A percentile compares a stretch with the other conserved stretches of the same genome.
phyloP scores from a whole-genome alignment of 1,140 invertebrate genomes.

The Drosophila fuyamai region DNA sequence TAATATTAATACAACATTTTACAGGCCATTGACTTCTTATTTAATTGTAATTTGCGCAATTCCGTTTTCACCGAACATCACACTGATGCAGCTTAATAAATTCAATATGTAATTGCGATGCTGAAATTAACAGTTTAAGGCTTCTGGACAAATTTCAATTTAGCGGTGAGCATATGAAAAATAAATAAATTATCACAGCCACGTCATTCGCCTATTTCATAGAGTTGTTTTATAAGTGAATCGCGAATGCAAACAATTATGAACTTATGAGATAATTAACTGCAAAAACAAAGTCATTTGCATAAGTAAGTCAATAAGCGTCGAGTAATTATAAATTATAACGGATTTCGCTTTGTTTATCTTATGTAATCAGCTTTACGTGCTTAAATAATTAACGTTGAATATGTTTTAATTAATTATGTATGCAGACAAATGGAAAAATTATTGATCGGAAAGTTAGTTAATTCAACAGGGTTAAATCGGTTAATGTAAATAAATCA shows the following conservation, averaged over 20 bases:
- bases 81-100: conserved; percentile 16
- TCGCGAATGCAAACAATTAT: conserved; percentile 48
- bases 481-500: too few relatives aligned
- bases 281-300: conserved; percentile 59
- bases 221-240: conserved; percentile 21
- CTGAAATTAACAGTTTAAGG: conserved; percentile 37
- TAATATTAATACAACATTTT: conserved; percentile 60
- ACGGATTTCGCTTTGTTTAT: conserved; percentile 57
- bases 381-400: conserved; percentile 62
- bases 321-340: conserved; percentile 70
- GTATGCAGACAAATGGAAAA: conserved; percentile 9
- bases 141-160: conserved; percentile 42
- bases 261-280: conserved; percentile 66
- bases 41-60: conserved; percentile 34
- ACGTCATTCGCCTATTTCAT: conserved; percentile 21
- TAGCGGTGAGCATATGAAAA: conserved; percentile 18
- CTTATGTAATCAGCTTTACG: conserved; percentile 61
- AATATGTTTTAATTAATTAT: conserved; percentile 58
- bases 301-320: conserved; percentile 71
- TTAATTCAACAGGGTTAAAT: neutral
- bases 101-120: conserved; percentile 28
- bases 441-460: neutral
- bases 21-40: conserved; percentile 47
- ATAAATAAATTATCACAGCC: conserved; percentile 30
- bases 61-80: conserved; percentile 4